Evolutionary conservation across 2,888 invertebrate species (phyloP), one percentile per base, ranked within the genome.

Genomic region (Loripinus fragilis): DNA sequence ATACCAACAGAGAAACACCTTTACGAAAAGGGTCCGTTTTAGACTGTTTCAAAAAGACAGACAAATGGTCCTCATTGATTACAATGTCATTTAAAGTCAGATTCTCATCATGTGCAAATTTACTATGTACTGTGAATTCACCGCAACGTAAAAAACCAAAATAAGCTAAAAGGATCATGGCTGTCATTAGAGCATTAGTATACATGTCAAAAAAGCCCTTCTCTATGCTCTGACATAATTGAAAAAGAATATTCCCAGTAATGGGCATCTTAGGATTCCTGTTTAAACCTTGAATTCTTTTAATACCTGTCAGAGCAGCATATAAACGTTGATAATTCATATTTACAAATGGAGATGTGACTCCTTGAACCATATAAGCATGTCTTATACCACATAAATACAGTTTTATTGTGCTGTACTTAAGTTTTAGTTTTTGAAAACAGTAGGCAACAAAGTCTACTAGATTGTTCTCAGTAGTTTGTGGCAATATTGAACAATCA

Each of bases 21-120:
- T 52, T 52, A 23, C 52, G 52, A 52, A 52, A 52, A 25, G 52
- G 52, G 15, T 52, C 52, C 25, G 52, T 52, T 15, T 52, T 52
- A 25, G 52, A 52, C 15, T 52, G 52, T 52, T 52, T 52, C 25
- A 52, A 28, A 8, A 52, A 28, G 25, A 12, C 38, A 5, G 12
- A 38, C 5, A 38, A 38, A 38, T 8, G 12, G 12, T 38, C 5
- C 5, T 38, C 38, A 38, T 38, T 38, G n/a, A n/a, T n/a, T n/a
- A n/a, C n/a, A n/a, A n/a, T n/a, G n/a, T n/a, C n/a, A n/a, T n/a
- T n/a, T n/a, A n/a, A n/a, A n/a, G n/a, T n/a, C n/a, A 38, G 38
- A 38, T 38, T 38, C 38, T 38, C 38, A 52, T 25, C 10, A 52
- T 10, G 25, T 52, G 12, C 8, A 25, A 5, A 52, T 52, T 52